A percentile compares a stretch with the other conserved stretches of the same genome.
Conservation (phyloP, 2,797 vertebrate species). For the Nannoperca australis region DNA sequence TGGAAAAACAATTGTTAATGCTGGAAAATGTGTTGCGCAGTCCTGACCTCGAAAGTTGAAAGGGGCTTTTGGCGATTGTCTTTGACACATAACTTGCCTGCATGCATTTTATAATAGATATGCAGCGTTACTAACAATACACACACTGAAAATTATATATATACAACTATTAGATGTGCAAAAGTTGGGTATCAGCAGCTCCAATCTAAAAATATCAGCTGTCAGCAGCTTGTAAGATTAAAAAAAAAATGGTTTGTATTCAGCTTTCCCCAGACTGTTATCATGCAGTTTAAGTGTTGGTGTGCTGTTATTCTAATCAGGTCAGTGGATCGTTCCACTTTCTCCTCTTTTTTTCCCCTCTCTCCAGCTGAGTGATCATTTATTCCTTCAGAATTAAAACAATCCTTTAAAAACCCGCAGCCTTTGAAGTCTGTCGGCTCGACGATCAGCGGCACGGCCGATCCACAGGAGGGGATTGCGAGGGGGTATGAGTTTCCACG, state of each 20-base stretch:
- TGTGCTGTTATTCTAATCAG: constrained; percentile 51
- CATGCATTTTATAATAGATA: neutral
- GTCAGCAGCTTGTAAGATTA: neutral
- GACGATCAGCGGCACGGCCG: constrained; percentile 25
- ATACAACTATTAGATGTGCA: neutral
- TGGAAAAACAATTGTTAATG: constrained; percentile 7
- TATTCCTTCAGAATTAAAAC: constrained; percentile 62
- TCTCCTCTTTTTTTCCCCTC: constrained; percentile 4
- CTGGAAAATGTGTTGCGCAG: neutral
- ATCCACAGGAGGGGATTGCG: constrained; percentile 62
- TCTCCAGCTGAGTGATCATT: constrained; percentile 56
- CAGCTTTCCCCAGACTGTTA: neutral
- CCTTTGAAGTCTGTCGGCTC: constrained; percentile 53
- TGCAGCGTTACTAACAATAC: neutral
- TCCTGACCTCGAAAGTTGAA: neutral
- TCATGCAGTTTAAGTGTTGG: constrained; percentile 14
- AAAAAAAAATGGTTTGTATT: neutral
- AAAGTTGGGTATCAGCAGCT: no score
- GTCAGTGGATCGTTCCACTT: constrained; percentile 53
- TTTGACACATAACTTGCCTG: neutral
- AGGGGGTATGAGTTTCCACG: constrained; percentile 56
- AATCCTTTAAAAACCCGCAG: constrained; percentile 41
- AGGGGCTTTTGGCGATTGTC: neutral
- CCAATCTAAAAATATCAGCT: neutral
- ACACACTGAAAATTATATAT: fast-evolving